These are phyloP conservation scores for Neofelis nebulosa DNA, from an alignment of 2,113 vertebrate species.

Conservation along the genomic window DNA sequence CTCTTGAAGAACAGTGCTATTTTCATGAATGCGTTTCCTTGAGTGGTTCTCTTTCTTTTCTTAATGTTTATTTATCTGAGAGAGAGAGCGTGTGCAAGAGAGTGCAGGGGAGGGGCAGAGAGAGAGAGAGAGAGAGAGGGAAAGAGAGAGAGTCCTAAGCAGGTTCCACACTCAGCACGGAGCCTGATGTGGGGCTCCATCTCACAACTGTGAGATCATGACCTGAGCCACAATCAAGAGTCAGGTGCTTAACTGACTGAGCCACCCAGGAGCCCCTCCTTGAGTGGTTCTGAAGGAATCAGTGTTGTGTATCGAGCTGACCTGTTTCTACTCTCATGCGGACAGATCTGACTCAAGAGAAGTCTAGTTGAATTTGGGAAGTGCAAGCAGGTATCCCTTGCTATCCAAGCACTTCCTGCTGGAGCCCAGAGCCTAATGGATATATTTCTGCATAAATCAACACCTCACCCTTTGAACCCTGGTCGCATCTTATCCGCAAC, in stretches of 20 bases:
- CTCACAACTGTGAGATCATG: too few species aligned
- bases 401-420: rapidly evolving
- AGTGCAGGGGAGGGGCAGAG: too few species aligned
- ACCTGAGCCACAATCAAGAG: too few species aligned
- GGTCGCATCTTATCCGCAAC: background rate
- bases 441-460: background rate
- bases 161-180: too few species aligned
- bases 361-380: background rate
- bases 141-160: too few species aligned
- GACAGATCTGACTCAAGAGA: background rate
- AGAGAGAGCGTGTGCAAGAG: too few species aligned
- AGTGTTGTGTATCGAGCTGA: rapidly evolving
- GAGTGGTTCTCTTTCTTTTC: background rate
- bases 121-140: too few species aligned
- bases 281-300: background rate
- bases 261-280: background rate
- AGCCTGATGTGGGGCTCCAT: too few species aligned
- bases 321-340: rapidly evolving
- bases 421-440: rapidly evolving
- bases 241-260: too few species aligned
- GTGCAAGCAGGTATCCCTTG: rapidly evolving
- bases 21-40: background rate
- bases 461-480: background rate
- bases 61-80: too few species aligned
- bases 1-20: background rate